These are phyloP conservation scores for Gymnoscopelus braueri DNA, from an alignment of 2,797 vertebrate genomes.

Conservation along the genomic window DNA sequence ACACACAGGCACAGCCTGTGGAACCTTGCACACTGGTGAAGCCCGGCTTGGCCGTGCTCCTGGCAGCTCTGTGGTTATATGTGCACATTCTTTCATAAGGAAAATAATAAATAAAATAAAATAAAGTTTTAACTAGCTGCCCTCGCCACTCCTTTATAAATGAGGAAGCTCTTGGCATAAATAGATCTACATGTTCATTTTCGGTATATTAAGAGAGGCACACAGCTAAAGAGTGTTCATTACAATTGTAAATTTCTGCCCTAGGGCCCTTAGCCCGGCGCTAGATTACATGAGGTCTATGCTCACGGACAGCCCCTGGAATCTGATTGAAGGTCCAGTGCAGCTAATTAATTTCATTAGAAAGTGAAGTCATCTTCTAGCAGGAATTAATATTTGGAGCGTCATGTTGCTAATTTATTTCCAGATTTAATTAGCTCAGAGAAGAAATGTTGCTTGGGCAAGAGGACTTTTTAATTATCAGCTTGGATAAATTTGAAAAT, in stretches of 20 bases:
- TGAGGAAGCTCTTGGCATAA: constrained; percentile 91
- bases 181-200: constrained; percentile 96
- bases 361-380: constrained; percentile 99
- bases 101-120: constrained; percentile 31
- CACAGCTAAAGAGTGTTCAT: constrained; percentile 99
- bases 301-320: constrained; percentile 98
- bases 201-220: constrained; percentile 94
- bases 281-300: constrained; percentile 98
- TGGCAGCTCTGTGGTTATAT: constrained; percentile 80
- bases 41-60: constrained; percentile 76
- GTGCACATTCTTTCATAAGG: constrained; percentile 79
- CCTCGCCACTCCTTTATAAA: constrained; percentile 89
- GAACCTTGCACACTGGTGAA: constrained; percentile 72
- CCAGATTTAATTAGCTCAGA: constrained; percentile 99
- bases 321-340: constrained; percentile 99
- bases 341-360: constrained; percentile 99
- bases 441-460: constrained; percentile 99
- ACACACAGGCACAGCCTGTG: constrained; percentile 69
- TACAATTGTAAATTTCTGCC: constrained; percentile 99
- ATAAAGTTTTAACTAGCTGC: constrained; percentile 87
- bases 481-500: constrained; percentile 99
- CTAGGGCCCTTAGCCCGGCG: constrained; percentile 90
- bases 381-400: constrained; percentile 99
- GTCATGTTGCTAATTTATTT: constrained; percentile 99
- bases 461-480: constrained; percentile 99